Evolutionary conservation across 1,140 invertebrate species (phyloP).

Genomic region (Polyergus mexicanus): DNA sequence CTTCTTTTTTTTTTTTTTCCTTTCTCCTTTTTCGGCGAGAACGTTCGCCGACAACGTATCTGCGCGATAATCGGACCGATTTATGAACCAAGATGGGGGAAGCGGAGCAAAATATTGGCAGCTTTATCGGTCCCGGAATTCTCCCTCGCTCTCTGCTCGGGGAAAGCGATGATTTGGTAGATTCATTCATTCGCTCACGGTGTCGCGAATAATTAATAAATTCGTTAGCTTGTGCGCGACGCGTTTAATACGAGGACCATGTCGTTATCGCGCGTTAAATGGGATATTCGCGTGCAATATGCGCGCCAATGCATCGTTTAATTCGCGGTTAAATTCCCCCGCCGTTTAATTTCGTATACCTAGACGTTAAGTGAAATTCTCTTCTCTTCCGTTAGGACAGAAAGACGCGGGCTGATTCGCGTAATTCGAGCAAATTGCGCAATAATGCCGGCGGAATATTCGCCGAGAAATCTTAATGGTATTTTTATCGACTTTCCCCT

Average conservation of each 20-base stretch:
- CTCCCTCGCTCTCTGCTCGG: not conserved
- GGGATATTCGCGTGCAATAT: constrained; percentile 29
- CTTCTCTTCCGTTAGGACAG: constrained; percentile 28
- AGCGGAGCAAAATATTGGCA: constrained; percentile 48
- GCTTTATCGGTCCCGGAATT: constrained; percentile 50
- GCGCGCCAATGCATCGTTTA: not conserved
- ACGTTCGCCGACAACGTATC: constrained; percentile 38
- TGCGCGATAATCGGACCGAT: constrained; percentile 52
- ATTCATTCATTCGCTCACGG: not conserved
- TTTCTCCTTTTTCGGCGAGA: not conserved
- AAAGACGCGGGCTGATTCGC: constrained; percentile 53
- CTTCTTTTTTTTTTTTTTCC: not conserved
- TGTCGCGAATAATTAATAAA: constrained; percentile 33
- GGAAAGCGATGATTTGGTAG: not conserved
- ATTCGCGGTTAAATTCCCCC: constrained; percentile 19
- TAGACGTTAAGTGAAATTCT: constrained; percentile 32
- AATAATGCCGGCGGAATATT: constrained; percentile 61
- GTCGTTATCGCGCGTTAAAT: not conserved
- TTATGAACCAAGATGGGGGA: constrained; percentile 52
- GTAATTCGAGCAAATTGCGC: constrained; percentile 63
- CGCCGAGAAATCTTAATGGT: constrained; percentile 59
- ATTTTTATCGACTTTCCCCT: constrained; percentile 61
- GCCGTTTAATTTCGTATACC: constrained; percentile 42
- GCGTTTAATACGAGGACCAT: constrained; percentile 5
- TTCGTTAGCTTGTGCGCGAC: not conserved